Evolutionary conservation across 2,888 invertebrate species (phyloP).

Genomic region (Drosophila yooni): DNA sequence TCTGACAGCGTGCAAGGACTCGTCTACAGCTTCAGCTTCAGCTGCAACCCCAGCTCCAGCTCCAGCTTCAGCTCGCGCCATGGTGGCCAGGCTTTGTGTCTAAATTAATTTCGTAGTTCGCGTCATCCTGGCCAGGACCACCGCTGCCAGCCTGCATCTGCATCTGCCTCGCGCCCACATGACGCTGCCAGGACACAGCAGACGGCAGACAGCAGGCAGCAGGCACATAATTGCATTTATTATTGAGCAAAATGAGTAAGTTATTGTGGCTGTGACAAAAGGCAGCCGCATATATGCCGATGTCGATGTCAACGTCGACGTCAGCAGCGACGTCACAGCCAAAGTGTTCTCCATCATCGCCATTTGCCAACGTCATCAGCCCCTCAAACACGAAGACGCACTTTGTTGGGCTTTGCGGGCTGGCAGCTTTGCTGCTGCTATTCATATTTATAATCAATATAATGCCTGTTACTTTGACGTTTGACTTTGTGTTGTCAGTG

Average conservation of each 20-base stretch:
- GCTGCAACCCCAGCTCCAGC: conserved; percentile 4
- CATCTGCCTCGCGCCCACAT: conserved; percentile 38
- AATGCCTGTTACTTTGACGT: conserved; percentile 69
- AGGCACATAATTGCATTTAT: conserved; percentile 82
- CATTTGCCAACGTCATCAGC: conserved; percentile 16
- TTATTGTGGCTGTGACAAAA: conserved; percentile 75
- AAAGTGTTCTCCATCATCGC: conserved; percentile 27
- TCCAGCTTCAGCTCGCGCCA: conserved; percentile 1
- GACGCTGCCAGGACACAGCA: conserved; percentile 19
- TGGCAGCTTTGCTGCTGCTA: conserved; percentile 46
- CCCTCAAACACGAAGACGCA: conserved; percentile 46
- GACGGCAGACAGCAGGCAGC: conserved; percentile 34
- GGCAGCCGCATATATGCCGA: conserved; percentile 69
- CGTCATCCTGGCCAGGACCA: conserved; percentile 40
- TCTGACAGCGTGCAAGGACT: conserved; percentile 54
- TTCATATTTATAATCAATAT: conserved; percentile 79
- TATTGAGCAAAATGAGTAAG: conserved; percentile 82
- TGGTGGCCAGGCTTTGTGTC: conserved; percentile 71
- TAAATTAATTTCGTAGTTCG: conserved; percentile 76
- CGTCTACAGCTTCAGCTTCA: conserved; percentile 14
- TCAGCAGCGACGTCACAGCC: conserved; percentile 14
- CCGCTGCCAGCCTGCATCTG: conserved; percentile 22
- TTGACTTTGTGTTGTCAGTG: conserved; percentile 71
- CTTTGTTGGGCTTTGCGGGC: conserved; percentile 60
- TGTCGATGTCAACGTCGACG: conserved; percentile 33